Conservation (phyloP, 2,797 vertebrate genomes). For the Crax fasciolata region DNA sequence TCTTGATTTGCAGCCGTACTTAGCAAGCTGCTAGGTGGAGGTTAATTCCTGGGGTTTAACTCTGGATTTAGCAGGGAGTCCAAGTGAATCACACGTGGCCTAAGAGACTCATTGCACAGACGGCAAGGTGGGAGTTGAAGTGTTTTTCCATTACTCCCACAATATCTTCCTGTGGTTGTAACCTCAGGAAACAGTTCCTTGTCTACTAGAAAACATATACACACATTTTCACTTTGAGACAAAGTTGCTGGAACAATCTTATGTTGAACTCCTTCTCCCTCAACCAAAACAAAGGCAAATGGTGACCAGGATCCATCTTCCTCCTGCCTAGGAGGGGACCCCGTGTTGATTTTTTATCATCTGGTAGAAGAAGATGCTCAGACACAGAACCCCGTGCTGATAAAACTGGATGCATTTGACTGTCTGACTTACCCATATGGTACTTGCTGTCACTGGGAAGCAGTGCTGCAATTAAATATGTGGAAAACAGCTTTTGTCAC, state of each 20-base stretch:
- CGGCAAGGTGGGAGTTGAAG: background rate
- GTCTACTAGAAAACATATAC: rapidly evolving
- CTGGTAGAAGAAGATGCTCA: background rate
- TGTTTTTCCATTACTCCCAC: background rate
- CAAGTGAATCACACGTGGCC: background rate
- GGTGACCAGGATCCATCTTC: background rate
- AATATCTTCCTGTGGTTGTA: background rate
- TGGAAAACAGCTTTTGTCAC: background rate
- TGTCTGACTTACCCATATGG: background rate
- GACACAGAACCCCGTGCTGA: background rate
- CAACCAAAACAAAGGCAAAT: background rate
- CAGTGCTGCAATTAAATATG: background rate
- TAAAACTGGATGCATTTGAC: background rate
- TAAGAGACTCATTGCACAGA: background rate
- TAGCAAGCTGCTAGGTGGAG: background rate
- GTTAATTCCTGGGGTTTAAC: background rate
- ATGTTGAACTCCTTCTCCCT: background rate
- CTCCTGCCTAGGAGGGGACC: background rate
- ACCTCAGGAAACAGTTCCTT: rapidly evolving
- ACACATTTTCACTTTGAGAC: background rate
- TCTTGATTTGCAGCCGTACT: background rate
- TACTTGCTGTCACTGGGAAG: background rate
- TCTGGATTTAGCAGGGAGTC: background rate
- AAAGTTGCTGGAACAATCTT: background rate
- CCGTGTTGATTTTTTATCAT: background rate